Percentiles rank a stretch among this genome's conserved stretches.
Evolutionary conservation across 1,140 invertebrate species (phyloP).

Genomic region (Eupristina koningsbergeri): DNA sequence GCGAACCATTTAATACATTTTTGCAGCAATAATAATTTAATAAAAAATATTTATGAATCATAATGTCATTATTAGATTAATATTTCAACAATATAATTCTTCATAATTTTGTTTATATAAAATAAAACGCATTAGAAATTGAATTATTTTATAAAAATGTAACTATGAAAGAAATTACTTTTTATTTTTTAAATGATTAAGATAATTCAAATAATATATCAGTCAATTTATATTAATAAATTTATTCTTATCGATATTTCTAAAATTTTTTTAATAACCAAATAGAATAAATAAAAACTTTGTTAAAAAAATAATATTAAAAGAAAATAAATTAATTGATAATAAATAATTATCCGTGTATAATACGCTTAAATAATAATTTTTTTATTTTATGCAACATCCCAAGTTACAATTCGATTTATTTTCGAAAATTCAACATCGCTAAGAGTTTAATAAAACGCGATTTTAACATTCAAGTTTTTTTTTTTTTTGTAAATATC

Average conservation of each 20-base stretch:
- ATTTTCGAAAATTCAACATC: slow-evolving; percentile 22
- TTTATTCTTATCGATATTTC: not conserved
- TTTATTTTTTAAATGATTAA: slow-evolving; percentile 19
- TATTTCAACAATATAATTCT: not conserved
- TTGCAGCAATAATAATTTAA: too few species aligned
- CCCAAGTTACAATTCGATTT: not conserved
- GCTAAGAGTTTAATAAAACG: slow-evolving; percentile 30
- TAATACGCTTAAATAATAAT: too few species aligned
- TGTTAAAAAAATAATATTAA: not conserved
- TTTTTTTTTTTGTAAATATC: slow-evolving; percentile 42
- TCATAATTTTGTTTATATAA: not conserved
- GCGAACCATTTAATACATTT: too few species aligned
- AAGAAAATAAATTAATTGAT: slow-evolving; percentile 30
- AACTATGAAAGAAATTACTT: too few species aligned
- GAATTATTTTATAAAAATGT: too few species aligned
- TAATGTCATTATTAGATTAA: not conserved
- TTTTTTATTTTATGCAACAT: slow-evolving; percentile 7
- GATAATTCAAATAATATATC: slow-evolving; percentile 28
- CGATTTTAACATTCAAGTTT: slow-evolving; percentile 26
- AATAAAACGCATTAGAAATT: too few species aligned
- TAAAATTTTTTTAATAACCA: not conserved
- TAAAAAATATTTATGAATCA: slow-evolving; percentile 4
- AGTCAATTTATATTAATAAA: slow-evolving; percentile 19
- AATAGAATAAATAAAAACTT: not conserved
- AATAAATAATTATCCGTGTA: not conserved